Evolutionary conservation across 2,888 invertebrate species (phyloP), one percentile per base, ranked within the genome.

Genomic region (Rugalucina vietnamica): DNA sequence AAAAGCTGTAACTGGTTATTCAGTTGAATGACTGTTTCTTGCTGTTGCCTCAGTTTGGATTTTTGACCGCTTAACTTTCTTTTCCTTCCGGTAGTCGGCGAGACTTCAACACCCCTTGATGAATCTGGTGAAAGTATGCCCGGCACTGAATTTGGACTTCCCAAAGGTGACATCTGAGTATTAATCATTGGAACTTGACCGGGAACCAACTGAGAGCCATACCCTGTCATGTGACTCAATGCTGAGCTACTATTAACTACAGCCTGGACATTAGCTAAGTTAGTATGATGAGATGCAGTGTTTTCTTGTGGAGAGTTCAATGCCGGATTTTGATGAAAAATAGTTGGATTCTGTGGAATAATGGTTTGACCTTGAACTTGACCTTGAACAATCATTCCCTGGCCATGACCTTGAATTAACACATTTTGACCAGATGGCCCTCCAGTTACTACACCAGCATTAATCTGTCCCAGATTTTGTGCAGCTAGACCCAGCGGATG

Each of bases 1-100:
- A 86, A 72, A 37, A 86, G 74, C 43, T 87, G 87, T 82, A 88
- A 83, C 74, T 88, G 88, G 49, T 85, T 82, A 39, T 86, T 88
- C 14, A 85, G 72, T 4, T 65, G 65, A 43, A 73, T 82, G 14
- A 74, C 71, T 24, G 72, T 36, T 27, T 72, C 71, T 5, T 72
- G 72, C 29, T 72, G 72, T 43, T 72, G 72, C 39, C 39, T 72
- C 1, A 24, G 29, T 39, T 72, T 72, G 24, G 72, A 43, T 37
- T 72, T 72, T 29, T 34, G 72, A 4, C 72, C 72, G 39, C 72
- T 72, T 43, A 43, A 14, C 24, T 72, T 72, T 37, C 72, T 39
- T 43, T 65, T 65, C 21, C 65, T 65, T 32, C 65, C 65, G 4
- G 27, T 18, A 1, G 32, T 12, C 21, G 65, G 65, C 10, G 65